Base-by-base conservation (phyloP, 2,797 vertebrate genomes). In the Artibeus lituratus region DNA sequence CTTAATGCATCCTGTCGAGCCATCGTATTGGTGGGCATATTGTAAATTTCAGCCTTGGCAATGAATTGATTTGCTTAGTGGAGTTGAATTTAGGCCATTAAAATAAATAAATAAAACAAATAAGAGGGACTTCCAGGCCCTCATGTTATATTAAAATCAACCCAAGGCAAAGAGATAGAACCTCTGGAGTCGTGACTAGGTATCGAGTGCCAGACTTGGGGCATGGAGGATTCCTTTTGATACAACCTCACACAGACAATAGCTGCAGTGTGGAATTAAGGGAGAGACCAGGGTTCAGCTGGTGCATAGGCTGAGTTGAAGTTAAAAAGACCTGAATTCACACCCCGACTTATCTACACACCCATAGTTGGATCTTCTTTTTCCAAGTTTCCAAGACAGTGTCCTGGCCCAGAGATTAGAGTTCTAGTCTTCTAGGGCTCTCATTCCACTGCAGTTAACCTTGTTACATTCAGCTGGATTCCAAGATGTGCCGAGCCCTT, bases 101-200 rank as follows among this genome's bases (percentile, higher is more conserved):
- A 97, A 97, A 98, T 97, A 97, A 98, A 97, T 96, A 97, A 97
- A 97, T 97, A 97, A 97, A 96, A 87, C 29, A 76, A 96, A 62
- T 95, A 93, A 93, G 53, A 90, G 62, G 84, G 49, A 82, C 76
- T 90, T 92, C 49, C 47, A 94, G 80, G 77, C 57, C 83, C 76
- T 96, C 59, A 0, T 70, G 82, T 80, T 89, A 76, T 97, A 96
- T 97, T 93, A 95, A 97, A 97, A 97, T 97, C 92, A 97, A 81
- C 92, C 76, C 83, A 87, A 74, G 35, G 26, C 81, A 73, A 29
- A 94, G 57, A 91, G 49, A 77, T 6, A 69, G 35, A 78, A 53
- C 72, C 49, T 90, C 53, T 16, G 7, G 59, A 65, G 42, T 78
- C 26, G 39, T 24, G 53, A 47, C 10, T 70, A n/a, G 24, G 32